Evolutionary conservation across 2,888 invertebrate species (phyloP).

Genomic region (Parapristionchus giblindavisi): DNA sequence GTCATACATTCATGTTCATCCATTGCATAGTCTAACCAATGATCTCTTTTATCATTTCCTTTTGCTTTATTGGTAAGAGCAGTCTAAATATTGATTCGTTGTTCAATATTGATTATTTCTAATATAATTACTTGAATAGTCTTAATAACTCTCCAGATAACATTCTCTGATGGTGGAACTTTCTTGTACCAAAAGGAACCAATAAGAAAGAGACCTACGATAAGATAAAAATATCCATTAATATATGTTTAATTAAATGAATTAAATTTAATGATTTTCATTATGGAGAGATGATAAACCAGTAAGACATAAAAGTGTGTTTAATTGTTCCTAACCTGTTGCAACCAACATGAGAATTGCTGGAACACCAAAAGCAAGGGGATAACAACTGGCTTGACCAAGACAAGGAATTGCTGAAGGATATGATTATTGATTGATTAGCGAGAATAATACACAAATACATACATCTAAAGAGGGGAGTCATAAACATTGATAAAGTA

Average conservation of each 20-base stretch:
- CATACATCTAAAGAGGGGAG: slow-evolving; percentile 82
- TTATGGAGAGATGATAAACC: not conserved
- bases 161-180: slow-evolving; percentile 83
- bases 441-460: not conserved
- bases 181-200: slow-evolving; percentile 83
- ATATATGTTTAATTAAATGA: not conserved
- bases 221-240: slow-evolving; percentile 61
- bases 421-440: not conserved
- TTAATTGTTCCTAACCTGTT: slow-evolving; percentile 76
- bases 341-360: slow-evolving; percentile 85
- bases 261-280: slow-evolving; percentile 13
- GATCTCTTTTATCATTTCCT: slow-evolving; percentile 38
- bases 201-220: slow-evolving; percentile 83
- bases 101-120: not conserved
- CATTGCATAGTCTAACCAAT: slow-evolving; percentile 63
- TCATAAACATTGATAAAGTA: slow-evolving; percentile 85
- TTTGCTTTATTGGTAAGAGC: slow-evolving; percentile 49
- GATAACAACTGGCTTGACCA: slow-evolving; percentile 79
- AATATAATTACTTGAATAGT: slow-evolving; percentile 29
- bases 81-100: slow-evolving; percentile 43
- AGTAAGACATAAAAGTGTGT: not conserved
- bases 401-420: slow-evolving; percentile 52
- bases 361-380: slow-evolving; percentile 87
- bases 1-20: slow-evolving; percentile 57
- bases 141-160: slow-evolving; percentile 79